These are phyloP conservation scores for Ariopsis seemanni DNA, from an alignment of 2,113 vertebrate species.

Conservation along the genomic window DNA sequence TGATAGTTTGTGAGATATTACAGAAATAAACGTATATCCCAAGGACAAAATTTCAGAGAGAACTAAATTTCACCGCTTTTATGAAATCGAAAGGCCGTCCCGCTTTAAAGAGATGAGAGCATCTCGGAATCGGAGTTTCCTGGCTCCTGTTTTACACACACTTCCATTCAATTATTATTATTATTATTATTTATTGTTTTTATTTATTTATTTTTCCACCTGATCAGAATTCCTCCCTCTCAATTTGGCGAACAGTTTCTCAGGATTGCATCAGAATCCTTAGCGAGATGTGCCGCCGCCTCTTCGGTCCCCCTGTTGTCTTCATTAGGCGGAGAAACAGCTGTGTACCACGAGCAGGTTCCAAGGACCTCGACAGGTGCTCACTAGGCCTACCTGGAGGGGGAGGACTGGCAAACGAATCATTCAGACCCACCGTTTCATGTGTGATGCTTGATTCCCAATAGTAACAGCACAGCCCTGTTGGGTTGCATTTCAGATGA, in stretches of 20 bases:
- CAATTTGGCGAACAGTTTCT: constrained; percentile 52
- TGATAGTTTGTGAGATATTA: no score
- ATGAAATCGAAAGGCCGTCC: no score
- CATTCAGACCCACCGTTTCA: not conserved
- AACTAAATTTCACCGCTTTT: no score
- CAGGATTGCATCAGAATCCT: constrained; percentile 67
- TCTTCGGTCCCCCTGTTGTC: constrained; percentile 59
- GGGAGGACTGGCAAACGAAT: constrained; percentile 14
- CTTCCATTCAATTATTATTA: not conserved
- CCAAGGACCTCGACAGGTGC: constrained; percentile 49
- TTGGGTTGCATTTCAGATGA: not conserved
- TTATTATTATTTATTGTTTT: not conserved
- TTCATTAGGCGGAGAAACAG: constrained; percentile 58
- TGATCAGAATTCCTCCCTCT: not conserved
- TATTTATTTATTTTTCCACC: not conserved
- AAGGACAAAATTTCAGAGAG: no score
- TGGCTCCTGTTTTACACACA: no score
- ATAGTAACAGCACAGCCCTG: not conserved
- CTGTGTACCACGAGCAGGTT: constrained; percentile 51
- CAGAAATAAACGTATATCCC: no score
- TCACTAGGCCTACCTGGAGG: constrained; percentile 20
- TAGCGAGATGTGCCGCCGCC: constrained; percentile 48
- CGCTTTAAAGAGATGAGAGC: no score
- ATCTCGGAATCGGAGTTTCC: no score
- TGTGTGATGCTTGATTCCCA: constrained; percentile 4